phyloP scores from a whole-genome alignment of 1,140 invertebrate species.

The Hypothenemus hampei region DNA sequence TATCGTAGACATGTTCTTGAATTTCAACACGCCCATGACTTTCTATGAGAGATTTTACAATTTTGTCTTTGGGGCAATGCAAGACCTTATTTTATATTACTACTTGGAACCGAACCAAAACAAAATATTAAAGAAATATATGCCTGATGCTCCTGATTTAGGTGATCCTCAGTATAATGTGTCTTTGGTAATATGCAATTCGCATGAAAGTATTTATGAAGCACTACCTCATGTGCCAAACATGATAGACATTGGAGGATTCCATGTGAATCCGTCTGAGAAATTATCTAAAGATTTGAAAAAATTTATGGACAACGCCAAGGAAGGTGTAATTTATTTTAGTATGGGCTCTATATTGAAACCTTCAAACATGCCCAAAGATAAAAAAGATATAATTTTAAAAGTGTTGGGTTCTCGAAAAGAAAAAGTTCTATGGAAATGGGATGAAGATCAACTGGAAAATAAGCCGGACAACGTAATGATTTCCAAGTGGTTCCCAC shows the following conservation, averaged over 20 bases:
- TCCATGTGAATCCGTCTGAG: slow-evolving; percentile 49
- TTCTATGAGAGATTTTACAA: too few relatives aligned
- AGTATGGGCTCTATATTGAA: slow-evolving; percentile 50
- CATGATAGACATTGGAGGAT: slow-evolving; percentile 51
- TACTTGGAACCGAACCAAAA: too few relatives aligned
- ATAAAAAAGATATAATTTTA: slow-evolving; percentile 44
- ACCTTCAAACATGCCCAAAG: slow-evolving; percentile 43
- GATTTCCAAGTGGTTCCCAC: slow-evolving; percentile 52
- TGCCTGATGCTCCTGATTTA: slow-evolving; percentile 48
- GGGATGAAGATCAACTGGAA: slow-evolving; percentile 47
- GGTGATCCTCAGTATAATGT: slow-evolving; percentile 49
- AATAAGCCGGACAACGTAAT: slow-evolving; percentile 49
- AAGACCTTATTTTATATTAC: too few relatives aligned
- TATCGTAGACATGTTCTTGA: too few relatives aligned
- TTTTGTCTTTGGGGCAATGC: too few relatives aligned
- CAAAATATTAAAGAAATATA: too few relatives aligned
- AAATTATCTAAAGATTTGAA: slow-evolving; percentile 48
- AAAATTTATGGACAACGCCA: slow-evolving; percentile 45
- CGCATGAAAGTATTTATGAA: slow-evolving; percentile 33
- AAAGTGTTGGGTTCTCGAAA: slow-evolving; percentile 47
- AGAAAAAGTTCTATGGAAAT: slow-evolving; percentile 55
- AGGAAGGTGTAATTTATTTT: slow-evolving; percentile 50
- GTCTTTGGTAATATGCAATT: slow-evolving; percentile 37
- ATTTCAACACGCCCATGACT: too few relatives aligned
- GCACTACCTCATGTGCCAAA: slow-evolving; percentile 47